These are phyloP conservation scores for Myodes glareolus DNA, from an alignment of 2,113 vertebrate species.

Conservation along the genomic window DNA sequence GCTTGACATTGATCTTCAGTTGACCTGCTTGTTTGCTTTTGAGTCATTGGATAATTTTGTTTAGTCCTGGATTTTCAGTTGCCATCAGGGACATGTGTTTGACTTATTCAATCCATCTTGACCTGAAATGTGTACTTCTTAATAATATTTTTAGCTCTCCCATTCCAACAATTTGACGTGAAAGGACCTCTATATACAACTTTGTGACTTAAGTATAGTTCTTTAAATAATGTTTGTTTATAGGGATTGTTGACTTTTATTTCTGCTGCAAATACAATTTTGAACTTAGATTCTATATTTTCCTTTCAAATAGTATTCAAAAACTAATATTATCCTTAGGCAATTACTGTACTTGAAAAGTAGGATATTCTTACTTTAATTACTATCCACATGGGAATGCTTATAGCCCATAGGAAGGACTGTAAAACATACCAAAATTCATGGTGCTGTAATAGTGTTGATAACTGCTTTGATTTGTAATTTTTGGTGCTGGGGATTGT, in stretches of 20 bases:
- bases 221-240: conserved; percentile 3
- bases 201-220: conserved; percentile 8
- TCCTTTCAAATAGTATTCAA: conserved; percentile 30
- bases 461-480: not conserved
- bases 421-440: not conserved
- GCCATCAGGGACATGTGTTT: not conserved
- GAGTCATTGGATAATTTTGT: not conserved
- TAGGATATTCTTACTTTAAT: conserved; percentile 25
- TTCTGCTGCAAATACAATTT: conserved; percentile 9
- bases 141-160: not conserved
- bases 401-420: not conserved
- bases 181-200: not conserved
- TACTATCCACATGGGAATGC: not conserved
- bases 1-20: not conserved
- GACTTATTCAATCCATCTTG: not conserved
- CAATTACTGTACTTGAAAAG: conserved; percentile 22
- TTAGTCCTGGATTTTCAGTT: not conserved
- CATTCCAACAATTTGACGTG: conserved; percentile 37
- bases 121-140: not conserved
- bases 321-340: not conserved
- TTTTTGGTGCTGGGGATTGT: not conserved
- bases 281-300: conserved; percentile 41
- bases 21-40: not conserved
- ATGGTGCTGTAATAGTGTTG: not conserved
- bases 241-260: not conserved